Evolutionary conservation across 1,140 invertebrate species (phyloP).

Genomic region (Ceratina japonica): DNA sequence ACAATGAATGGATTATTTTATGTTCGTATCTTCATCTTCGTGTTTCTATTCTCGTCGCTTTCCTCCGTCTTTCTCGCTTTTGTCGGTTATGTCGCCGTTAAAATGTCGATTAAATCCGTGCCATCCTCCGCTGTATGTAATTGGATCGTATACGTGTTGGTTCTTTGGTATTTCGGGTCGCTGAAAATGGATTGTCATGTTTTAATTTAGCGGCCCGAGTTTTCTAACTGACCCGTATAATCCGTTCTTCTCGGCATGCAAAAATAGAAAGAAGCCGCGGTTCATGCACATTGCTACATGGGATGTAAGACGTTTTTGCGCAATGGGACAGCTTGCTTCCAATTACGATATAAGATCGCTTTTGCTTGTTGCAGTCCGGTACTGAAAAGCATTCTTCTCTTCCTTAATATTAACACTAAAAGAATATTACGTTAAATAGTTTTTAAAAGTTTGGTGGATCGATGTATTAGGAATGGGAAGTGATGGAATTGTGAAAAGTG

Average conservation of each 20-base stretch:
- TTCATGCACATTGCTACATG: background rate
- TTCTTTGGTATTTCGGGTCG: slow-evolving; percentile 32
- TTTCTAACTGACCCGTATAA: slow-evolving; percentile 19
- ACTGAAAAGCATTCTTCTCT: no score
- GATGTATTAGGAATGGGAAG: no score
- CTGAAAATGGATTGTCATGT: slow-evolving; percentile 30
- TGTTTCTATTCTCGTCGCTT: background rate
- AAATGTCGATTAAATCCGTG: slow-evolving; percentile 17
- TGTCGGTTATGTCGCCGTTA: slow-evolving; percentile 4
- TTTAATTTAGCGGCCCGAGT: background rate
- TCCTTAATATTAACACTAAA: no score
- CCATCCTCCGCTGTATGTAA: slow-evolving; percentile 11
- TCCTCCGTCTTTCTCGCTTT: background rate
- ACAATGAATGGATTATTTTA: no score
- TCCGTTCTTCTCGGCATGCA: background rate
- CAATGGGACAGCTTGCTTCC: background rate
- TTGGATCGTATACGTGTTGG: slow-evolving; percentile 30
- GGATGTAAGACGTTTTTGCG: background rate
- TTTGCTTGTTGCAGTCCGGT: background rate
- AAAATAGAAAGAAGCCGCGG: background rate
- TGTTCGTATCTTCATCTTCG: background rate
- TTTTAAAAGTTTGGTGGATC: no score
- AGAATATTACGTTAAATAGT: no score
- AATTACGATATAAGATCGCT: background rate
- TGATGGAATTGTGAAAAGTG: no score